phyloP scores from a whole-genome alignment of 2,797 vertebrate genomes.

The Urocyon cinereoargenteus region DNA sequence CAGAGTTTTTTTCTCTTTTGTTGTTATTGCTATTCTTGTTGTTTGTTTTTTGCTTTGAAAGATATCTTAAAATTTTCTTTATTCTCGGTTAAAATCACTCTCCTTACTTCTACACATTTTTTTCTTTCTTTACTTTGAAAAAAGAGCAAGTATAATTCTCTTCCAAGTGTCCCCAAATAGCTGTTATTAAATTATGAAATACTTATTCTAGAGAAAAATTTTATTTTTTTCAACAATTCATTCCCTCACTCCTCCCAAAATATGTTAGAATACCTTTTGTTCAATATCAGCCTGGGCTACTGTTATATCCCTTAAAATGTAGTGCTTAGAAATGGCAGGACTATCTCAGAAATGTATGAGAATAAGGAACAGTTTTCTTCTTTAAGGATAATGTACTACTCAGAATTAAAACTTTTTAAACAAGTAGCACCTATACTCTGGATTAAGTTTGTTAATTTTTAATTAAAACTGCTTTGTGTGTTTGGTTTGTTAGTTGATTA shows the following conservation, averaged over 20 bases:
- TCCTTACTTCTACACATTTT: not conserved
- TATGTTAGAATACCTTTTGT: not conserved
- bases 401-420: not conserved
- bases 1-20: not conserved
- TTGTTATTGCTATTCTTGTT: not conserved
- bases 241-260: not conserved
- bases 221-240: not conserved
- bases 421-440: not conserved
- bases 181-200: not conserved
- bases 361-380: not conserved
- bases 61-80: not conserved
- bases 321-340: not conserved
- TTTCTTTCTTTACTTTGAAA: constrained; percentile 10
- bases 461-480: not conserved
- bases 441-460: not conserved
- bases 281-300: not conserved
- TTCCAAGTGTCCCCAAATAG: not conserved
- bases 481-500: not conserved
- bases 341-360: not conserved
- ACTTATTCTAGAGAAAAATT: not conserved
- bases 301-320: not conserved
- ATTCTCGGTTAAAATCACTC: not conserved
- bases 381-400: not conserved
- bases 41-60: not conserved
- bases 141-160: not conserved